Evolutionary conservation across 2,888 invertebrate species (phyloP), one percentile per base, ranked within the genome.

Genomic region (Thymelicus lineola): DNA sequence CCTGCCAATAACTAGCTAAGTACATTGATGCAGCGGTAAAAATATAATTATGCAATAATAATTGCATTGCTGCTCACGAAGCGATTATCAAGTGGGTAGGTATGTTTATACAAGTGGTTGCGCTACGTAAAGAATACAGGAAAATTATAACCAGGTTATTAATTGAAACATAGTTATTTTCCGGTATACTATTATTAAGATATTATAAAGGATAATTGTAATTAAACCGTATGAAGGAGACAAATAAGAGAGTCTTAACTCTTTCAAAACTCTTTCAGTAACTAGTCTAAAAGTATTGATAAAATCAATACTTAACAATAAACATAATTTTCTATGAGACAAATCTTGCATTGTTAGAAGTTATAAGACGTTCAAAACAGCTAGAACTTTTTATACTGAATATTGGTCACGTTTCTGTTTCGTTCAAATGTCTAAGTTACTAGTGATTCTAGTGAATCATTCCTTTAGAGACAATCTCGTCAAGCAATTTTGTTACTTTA

Each of bases 1-100:
- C 17, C 38, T 14, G 28, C 35, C 14, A 14, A 14, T 35, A 6
- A 4, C 42, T 12, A 50, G 17, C 9, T 15, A 50, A 6, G 9
- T 15, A 15, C 15, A 17, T 50, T 7, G 1, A 15, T 15, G 17
- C 48, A 50, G 15, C 15, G 12, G 15, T 17, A 17, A 12, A 17
- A 50, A 50, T 17, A 50, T 50, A 50, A 17, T 50, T 50, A 17
- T 12, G 15, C 48, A 50, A 17, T 17, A 50, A 50, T 50, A 50
- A 50, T 50, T 50, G 17, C 48, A 50, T 17, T 50, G 17, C 48
- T 50, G 48, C 48, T 50, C 48, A 50, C 17, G 15, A 50, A 50
- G 15, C 48, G 9, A 50, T 17, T 17, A 50, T 7, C 48, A 17
- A 50, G 1, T 50, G 17, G 12, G 42, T 42, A 7, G 12, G 42